A percentile compares a stretch with the other conserved stretches of the same genome.
These are phyloP conservation scores for Tenebrio molitor DNA, from an alignment of 1,140 invertebrate genomes.

Conservation along the genomic window DNA sequence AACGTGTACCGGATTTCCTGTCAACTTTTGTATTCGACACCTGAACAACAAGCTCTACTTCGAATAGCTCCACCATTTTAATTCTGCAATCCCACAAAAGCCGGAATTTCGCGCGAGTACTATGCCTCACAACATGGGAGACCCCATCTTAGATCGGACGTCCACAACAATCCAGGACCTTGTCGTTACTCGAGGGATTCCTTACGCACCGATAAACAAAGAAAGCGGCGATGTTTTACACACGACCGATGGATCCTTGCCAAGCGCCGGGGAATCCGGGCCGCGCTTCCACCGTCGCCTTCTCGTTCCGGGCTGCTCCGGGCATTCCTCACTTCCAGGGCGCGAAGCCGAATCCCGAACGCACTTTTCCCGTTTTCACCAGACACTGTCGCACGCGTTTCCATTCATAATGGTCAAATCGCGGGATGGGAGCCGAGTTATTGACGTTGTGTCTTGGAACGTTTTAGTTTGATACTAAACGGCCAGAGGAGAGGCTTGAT, in stretches of 20 bases:
- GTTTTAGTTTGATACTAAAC: conserved; percentile 37
- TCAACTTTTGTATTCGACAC: too few species aligned
- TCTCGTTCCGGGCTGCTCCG: background rate
- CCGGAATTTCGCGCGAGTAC: too few species aligned
- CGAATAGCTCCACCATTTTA: too few species aligned
- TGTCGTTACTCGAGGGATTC: too few species aligned
- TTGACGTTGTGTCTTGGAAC: conserved; percentile 29
- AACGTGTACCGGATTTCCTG: too few species aligned
- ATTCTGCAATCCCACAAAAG: too few species aligned
- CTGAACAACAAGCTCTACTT: too few species aligned
- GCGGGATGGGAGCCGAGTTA: background rate
- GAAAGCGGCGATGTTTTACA: background rate
- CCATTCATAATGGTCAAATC: conserved; percentile 7
- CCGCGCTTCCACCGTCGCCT: background rate
- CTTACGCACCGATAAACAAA: background rate
- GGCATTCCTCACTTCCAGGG: background rate
- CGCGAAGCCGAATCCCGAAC: background rate
- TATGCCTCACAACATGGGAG: too few species aligned
- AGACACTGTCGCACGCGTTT: background rate
- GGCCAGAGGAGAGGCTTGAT: conserved; percentile 31
- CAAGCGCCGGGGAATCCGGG: background rate
- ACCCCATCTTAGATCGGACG: too few species aligned
- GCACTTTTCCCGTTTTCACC: background rate
- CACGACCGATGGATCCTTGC: background rate
- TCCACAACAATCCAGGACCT: too few species aligned